A percentile compares a stretch with the other conserved stretches of the same genome.
Conservation (phyloP, 1,140 invertebrate species). For the Rhynchophorus ferrugineus region DNA sequence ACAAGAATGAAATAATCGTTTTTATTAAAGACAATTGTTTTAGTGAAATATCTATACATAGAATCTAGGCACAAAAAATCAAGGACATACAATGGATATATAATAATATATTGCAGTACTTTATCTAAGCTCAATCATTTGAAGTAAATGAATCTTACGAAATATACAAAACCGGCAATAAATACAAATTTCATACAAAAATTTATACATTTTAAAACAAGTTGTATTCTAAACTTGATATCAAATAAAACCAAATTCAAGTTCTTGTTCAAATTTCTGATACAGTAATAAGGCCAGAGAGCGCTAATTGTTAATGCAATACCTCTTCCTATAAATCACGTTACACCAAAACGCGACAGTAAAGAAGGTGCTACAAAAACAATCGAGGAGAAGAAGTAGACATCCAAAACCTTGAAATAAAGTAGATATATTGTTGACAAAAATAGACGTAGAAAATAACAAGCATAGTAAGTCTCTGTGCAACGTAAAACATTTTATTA, state of each 20-base stretch:
- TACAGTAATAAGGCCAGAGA: not conserved
- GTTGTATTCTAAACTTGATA: conserved; percentile 8
- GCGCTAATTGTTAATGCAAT: conserved; percentile 1
- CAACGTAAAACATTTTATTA: not conserved
- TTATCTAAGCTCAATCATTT: conserved; percentile 25
- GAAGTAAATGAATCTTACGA: conserved; percentile 16
- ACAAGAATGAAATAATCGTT: too few species aligned
- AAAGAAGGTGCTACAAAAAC: conserved; percentile 7
- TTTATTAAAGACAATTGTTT: too few species aligned
- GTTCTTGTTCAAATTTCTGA: not conserved
- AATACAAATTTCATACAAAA: conserved; percentile 30
- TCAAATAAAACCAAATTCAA: conserved; percentile 7
- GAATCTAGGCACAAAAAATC: too few species aligned
- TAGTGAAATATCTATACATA: too few species aligned
- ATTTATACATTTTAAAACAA: conserved; percentile 23
- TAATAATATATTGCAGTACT: conserved; percentile 26
- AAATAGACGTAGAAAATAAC: not conserved
- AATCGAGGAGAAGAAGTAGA: not conserved
- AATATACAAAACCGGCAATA: conserved; percentile 29
- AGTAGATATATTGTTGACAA: too few species aligned
- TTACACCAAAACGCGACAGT: too few species aligned
- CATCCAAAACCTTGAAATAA: too few species aligned
- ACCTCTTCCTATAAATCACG: too few species aligned
- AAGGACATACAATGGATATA: conserved; percentile 1
- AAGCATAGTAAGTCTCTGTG: not conserved